Percentiles rank a stretch among this genome's conserved stretches.
phyloP scores from a whole-genome alignment of 1,140 invertebrate genomes.

The Samia ricini region DNA sequence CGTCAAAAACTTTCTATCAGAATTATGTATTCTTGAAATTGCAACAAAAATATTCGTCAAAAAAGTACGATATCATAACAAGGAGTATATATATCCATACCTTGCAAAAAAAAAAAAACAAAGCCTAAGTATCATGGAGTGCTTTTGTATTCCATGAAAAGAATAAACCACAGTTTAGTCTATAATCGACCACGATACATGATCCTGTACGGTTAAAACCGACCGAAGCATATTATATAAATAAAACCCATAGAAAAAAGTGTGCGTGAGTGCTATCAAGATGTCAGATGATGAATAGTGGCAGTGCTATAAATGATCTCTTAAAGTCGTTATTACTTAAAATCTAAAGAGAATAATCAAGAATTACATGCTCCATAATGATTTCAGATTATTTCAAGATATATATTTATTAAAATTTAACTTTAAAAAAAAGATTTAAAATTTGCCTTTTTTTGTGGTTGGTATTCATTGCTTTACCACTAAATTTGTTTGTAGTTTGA shows the following conservation, averaged over 20 bases:
- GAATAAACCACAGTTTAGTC: conserved; percentile 19
- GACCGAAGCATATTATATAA: conserved; percentile 13
- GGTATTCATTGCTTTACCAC: no score
- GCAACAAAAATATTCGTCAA: no score
- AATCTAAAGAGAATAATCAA: neutral
- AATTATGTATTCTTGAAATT: no score
- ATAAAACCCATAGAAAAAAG: conserved; percentile 25
- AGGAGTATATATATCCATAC: neutral
- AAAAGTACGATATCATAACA: no score
- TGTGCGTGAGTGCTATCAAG: conserved; percentile 32
- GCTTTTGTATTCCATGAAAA: neutral
- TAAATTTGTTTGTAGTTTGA: no score
- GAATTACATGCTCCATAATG: neutral
- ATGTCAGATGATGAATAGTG: conserved; percentile 42
- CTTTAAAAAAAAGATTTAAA: no score
- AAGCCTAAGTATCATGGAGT: neutral
- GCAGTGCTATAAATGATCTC: conserved; percentile 29
- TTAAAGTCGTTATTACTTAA: conserved; percentile 11
- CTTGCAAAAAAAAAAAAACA: neutral
- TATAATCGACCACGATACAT: conserved; percentile 17
- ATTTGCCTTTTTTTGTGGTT: no score
- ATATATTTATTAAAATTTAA: no score
- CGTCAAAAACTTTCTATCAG: no score
- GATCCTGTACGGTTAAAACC: conserved; percentile 12
- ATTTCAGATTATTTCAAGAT: neutral